phyloP scores from a whole-genome alignment of 2,797 vertebrate species.

The Lepilemur ruficaudatus region DNA sequence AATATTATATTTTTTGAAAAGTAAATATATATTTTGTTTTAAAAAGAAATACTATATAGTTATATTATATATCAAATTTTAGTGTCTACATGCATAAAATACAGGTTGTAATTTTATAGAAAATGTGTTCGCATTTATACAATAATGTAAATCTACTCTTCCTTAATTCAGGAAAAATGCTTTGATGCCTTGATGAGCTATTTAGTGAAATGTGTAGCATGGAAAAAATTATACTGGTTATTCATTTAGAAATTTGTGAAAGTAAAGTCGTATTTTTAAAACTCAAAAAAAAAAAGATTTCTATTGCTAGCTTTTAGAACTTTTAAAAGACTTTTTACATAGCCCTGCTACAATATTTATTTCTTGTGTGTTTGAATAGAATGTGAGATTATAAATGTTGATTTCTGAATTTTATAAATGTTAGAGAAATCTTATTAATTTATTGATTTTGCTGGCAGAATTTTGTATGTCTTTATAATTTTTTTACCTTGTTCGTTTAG shows the following conservation, averaged over 20 bases:
- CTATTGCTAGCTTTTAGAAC: neutral
- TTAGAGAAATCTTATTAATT: neutral
- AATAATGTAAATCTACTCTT: neutral
- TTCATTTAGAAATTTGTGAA: neutral
- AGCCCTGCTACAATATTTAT: neutral
- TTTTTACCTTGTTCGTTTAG: neutral
- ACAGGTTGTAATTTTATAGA: neutral
- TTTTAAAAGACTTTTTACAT: neutral
- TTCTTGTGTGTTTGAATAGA: neutral
- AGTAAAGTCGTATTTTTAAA: no score
- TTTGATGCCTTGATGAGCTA: neutral
- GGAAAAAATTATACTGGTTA: neutral
- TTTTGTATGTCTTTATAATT: neutral
- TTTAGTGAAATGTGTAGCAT: neutral
- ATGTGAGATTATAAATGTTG: neutral
- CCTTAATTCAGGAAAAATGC: neutral
- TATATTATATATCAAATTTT: neutral
- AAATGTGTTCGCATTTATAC: neutral
- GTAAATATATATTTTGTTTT: neutral
- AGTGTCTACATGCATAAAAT: neutral
- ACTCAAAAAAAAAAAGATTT: neutral
- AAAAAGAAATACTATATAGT: constrained; percentile 41
- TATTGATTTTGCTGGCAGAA: neutral
- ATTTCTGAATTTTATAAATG: neutral
- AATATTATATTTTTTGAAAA: no score